Conservation (phyloP, 2,797 vertebrate genomes). For the Sebastes vulpes region DNA sequence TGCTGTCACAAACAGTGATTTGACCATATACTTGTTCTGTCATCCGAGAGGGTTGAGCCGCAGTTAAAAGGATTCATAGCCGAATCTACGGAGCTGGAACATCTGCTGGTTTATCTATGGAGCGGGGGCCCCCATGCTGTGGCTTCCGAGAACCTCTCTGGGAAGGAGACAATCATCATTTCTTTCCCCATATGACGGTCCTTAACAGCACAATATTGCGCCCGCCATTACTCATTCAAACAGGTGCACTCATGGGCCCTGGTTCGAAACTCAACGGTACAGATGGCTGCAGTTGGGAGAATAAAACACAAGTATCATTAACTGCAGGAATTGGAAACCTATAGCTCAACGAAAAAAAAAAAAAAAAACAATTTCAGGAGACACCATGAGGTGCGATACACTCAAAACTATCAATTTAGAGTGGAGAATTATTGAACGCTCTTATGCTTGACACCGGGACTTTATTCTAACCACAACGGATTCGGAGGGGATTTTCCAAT, state of each 20-base stretch:
- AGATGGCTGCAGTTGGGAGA: slow-evolving; percentile 49
- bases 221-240: slow-evolving; percentile 65
- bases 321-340: slow-evolving; percentile 54
- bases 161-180: slow-evolving; percentile 73
- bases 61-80: slow-evolving; percentile 68
- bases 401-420: slow-evolving; percentile 73
- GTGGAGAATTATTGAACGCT: slow-evolving; percentile 65
- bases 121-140: slow-evolving; percentile 47
- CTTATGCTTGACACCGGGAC: slow-evolving; percentile 58
- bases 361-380: slow-evolving; percentile 57
- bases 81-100: slow-evolving; percentile 46
- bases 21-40: slow-evolving; percentile 64
- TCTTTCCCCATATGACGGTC: slow-evolving; percentile 48
- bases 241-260: slow-evolving; percentile 54
- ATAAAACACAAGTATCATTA: slow-evolving; percentile 70
- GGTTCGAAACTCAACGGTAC: slow-evolving; percentile 35
- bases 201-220: slow-evolving; percentile 44
- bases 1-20: slow-evolving; percentile 66
- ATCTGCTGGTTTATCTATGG: slow-evolving; percentile 63
- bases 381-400: slow-evolving; percentile 44
- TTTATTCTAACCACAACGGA: slow-evolving; percentile 72
- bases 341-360: slow-evolving; percentile 56
- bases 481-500: slow-evolving; percentile 75
- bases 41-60: slow-evolving; percentile 38
- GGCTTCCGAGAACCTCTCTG: slow-evolving; percentile 36